These are phyloP conservation scores for Charaxes varanes DNA, from an alignment of 1,140 invertebrate genomes.

Conservation along the genomic window DNA sequence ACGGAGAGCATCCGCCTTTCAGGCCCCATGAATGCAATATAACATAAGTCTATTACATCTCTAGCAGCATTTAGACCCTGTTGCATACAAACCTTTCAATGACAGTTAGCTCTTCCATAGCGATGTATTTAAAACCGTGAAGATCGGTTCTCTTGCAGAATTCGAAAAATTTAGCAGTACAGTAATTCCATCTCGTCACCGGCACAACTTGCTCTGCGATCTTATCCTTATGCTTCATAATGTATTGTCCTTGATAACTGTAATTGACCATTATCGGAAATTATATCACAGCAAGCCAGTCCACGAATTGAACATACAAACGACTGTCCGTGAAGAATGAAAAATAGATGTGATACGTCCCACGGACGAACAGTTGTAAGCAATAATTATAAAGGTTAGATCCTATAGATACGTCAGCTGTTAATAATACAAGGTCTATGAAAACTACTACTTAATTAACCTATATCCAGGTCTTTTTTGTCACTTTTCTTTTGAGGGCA, in stretches of 20 bases:
- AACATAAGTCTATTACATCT: too few species aligned
- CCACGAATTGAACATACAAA: too few species aligned
- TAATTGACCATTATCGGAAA: constrained; percentile 18
- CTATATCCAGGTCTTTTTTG: too few species aligned
- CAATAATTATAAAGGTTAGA: constrained; percentile 37
- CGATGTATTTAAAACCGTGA: constrained; percentile 59
- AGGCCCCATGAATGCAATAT: too few species aligned
- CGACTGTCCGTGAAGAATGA: constrained; percentile 20
- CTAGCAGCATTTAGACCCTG: too few species aligned
- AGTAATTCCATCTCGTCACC: constrained; percentile 19
- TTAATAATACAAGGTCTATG: constrained; percentile 5
- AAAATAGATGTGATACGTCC: constrained; percentile 26
- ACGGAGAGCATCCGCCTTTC: too few species aligned
- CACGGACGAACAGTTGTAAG: constrained; percentile 18
- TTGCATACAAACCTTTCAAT: constrained; percentile 53
- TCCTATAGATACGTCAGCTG: constrained; percentile 20
- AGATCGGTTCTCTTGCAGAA: constrained; percentile 59
- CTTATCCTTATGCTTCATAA: constrained; percentile 6
- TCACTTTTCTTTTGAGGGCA: too few species aligned
- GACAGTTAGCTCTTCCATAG: constrained; percentile 53
- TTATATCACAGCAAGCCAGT: too few species aligned
- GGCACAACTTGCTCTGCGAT: background rate
- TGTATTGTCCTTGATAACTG: constrained; percentile 5
- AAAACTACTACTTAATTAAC: constrained; percentile 4
- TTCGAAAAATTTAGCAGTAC: constrained; percentile 34